A percentile compares a stretch with the other conserved stretches of the same genome.
phyloP scores from a whole-genome alignment of 2,797 vertebrate species.

The Clamator glandarius region DNA sequence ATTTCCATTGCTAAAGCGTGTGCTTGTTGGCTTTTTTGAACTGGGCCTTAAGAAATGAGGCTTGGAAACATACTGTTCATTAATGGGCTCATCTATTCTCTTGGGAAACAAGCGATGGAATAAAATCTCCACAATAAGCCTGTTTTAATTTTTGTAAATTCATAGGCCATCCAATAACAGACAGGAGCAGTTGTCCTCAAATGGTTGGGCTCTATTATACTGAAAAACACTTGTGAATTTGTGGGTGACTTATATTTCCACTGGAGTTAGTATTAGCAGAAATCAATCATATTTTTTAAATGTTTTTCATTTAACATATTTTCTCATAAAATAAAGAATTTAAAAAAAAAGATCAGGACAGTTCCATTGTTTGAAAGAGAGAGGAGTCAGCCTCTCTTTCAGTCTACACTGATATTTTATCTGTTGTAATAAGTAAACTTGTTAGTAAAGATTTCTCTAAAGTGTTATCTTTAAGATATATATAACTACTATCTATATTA shows the following conservation, averaged over 20 bases:
- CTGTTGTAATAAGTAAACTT: background rate
- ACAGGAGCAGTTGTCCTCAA: background rate
- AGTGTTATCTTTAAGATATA: background rate
- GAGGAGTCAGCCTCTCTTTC: background rate
- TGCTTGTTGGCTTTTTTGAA: background rate
- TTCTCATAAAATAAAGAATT: background rate
- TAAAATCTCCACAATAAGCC: background rate
- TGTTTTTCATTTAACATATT: background rate
- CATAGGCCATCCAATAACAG: background rate
- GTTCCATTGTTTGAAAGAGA: background rate
- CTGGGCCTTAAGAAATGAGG: background rate
- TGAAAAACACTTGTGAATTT: background rate
- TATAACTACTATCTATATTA: background rate
- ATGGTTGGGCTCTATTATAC: background rate
- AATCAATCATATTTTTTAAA: background rate
- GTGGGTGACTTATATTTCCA: background rate
- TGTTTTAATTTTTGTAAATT: background rate
- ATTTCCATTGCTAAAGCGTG: rapidly evolving
- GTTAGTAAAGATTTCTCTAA: background rate
- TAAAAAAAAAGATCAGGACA: background rate
- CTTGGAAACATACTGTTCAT: background rate
- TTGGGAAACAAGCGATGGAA: background rate
- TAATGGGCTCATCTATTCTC: background rate
- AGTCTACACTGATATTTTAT: background rate
- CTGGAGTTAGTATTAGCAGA: background rate